Conservation (phyloP, 2,888 invertebrate species). For the Cryptosula pallasiana region DNA sequence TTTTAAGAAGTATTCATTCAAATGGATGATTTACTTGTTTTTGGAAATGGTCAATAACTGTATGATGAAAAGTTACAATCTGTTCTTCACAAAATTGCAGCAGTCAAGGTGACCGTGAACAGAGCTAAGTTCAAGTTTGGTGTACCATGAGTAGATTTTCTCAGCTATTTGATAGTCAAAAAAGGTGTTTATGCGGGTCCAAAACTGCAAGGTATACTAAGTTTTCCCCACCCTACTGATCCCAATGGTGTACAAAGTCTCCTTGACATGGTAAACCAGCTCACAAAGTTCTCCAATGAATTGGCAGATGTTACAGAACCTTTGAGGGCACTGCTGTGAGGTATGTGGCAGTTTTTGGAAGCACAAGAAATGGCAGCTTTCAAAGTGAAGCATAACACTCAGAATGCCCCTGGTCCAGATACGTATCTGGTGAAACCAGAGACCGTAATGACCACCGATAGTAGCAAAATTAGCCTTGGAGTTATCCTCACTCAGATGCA, state of each 20-base stretch:
- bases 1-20: background rate
- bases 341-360: conserved; percentile 27
- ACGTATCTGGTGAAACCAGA: conserved; percentile 27
- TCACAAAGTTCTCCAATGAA: conserved; percentile 27
- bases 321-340: too few relatives aligned
- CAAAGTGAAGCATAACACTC: conserved; percentile 24
- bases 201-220: conserved; percentile 23
- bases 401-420: conserved; percentile 9
- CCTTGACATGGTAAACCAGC: conserved; percentile 28
- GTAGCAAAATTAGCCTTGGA: conserved; percentile 27
- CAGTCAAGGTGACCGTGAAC: background rate
- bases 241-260: conserved; percentile 28
- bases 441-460: conserved; percentile 25
- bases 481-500: conserved; percentile 28
- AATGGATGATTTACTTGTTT: conserved; percentile 1
- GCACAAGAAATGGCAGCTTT: conserved; percentile 26
- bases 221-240: conserved; percentile 27
- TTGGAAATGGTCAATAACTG: background rate
- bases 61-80: background rate
- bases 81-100: background rate
- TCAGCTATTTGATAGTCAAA: conserved; percentile 1
- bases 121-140: background rate
- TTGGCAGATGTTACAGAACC: conserved; percentile 25
- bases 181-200: background rate
- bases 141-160: background rate